Percentiles rank a stretch among this genome's conserved stretches.
phyloP scores from a whole-genome alignment of 2,797 vertebrate genomes.

The Tapera naevia region DNA sequence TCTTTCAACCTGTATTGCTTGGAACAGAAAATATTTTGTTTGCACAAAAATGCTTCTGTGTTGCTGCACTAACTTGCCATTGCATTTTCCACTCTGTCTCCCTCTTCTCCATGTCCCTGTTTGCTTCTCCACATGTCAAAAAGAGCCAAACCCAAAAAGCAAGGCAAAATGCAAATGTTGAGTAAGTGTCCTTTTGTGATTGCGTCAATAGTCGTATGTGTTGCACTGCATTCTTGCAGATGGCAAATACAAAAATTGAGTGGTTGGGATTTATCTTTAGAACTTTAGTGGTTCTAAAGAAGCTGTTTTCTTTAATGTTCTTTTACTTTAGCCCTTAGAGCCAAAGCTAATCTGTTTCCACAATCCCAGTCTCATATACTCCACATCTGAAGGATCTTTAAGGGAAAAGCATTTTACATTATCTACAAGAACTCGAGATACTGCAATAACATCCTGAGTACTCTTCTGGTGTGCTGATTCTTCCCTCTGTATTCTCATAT shows the following conservation, averaged over 20 bases:
- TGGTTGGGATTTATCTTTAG: not conserved
- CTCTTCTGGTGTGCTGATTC: not conserved
- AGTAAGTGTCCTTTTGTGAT: not conserved
- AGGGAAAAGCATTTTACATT: not conserved
- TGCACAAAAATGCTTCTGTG: not conserved
- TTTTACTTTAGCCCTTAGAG: not conserved
- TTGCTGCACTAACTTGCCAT: not conserved
- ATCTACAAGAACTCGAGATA: not conserved
- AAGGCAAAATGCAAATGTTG: not conserved
- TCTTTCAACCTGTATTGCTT: not conserved
- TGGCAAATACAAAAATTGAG: not conserved
- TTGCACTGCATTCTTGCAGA: not conserved
- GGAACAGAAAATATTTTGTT: not conserved
- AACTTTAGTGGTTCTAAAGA: not conserved
- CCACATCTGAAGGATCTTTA: not conserved
- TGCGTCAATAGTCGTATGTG: not conserved
- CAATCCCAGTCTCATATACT: not conserved
- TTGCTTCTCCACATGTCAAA: not conserved
- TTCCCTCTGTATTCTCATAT: not conserved
- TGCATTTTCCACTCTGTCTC: not conserved
- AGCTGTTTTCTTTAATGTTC: not conserved
- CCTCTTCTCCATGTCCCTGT: not conserved
- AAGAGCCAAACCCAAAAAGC: not conserved
- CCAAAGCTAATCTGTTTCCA: not conserved
- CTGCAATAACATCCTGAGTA: not conserved